Evolutionary conservation across 1,140 invertebrate species (phyloP).

Genomic region (Drosophila quadrilineata): DNA sequence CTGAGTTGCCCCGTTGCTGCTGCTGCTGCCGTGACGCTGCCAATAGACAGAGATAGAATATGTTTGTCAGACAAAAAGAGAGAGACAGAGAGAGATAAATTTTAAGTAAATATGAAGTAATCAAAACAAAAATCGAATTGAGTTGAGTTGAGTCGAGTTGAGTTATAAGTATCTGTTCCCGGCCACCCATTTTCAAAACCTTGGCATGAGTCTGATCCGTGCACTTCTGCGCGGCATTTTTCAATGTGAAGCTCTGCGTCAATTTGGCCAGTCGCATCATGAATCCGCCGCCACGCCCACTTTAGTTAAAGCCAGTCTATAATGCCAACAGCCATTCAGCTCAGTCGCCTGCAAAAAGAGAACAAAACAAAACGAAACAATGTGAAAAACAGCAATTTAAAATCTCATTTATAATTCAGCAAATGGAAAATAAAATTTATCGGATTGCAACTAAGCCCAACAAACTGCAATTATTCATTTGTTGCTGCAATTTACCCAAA

Average conservation of each 20-base stretch:
- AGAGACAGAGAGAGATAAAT: neutral
- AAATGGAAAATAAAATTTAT: no score
- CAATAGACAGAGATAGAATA: no score
- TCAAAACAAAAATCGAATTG: neutral
- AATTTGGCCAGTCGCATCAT: conserved; percentile 76
- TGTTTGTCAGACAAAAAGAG: neutral
- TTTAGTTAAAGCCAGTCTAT: conserved; percentile 17
- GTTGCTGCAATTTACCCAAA: no score
- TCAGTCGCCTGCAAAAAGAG: conserved; percentile 19
- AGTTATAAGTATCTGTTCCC: neutral
- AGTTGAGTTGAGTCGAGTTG: neutral
- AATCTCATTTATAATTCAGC: no score
- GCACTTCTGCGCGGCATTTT: conserved; percentile 59
- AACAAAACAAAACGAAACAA: neutral
- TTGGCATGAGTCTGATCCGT: conserved; percentile 52
- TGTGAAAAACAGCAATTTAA: no score
- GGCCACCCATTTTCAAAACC: conserved; percentile 28
- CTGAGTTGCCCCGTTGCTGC: conserved; percentile 45
- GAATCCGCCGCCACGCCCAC: conserved; percentile 39
- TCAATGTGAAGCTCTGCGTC: conserved; percentile 60
- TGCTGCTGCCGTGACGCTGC: conserved; percentile 61
- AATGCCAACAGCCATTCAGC: conserved; percentile 2
- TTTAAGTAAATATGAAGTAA: neutral
- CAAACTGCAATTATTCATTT: no score
- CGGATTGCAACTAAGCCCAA: no score